phyloP scores from a whole-genome alignment of 1,140 invertebrate genomes.

The Elysia chlorotica region DNA sequence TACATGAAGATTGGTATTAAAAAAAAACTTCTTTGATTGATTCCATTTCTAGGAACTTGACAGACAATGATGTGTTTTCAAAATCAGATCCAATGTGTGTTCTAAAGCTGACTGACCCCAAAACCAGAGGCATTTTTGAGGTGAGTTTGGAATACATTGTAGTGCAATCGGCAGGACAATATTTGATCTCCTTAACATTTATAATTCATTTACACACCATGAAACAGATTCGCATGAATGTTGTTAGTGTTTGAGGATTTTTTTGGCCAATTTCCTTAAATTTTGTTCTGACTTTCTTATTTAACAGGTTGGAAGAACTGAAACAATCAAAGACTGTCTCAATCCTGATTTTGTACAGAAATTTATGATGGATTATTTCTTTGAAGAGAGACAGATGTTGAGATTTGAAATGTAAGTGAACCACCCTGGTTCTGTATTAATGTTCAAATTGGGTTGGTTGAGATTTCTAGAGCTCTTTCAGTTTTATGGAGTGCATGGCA shows the following conservation, averaged over 20 bases:
- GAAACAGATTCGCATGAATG: background rate
- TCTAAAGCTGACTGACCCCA: background rate
- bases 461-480: too few species aligned
- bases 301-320: conserved; percentile 64
- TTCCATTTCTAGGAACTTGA: conserved; percentile 1
- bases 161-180: background rate
- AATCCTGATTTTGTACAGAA: conserved; percentile 67
- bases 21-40: background rate
- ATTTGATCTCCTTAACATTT: background rate
- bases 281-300: background rate
- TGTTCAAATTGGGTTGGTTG: background rate
- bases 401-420: conserved; percentile 62
- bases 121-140: background rate
- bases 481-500: too few species aligned
- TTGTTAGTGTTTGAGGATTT: background rate
- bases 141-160: background rate
- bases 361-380: conserved; percentile 66
- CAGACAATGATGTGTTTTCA: conserved; percentile 13
- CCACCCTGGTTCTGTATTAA: background rate
- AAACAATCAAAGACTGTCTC: conserved; percentile 65
- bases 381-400: conserved; percentile 66
- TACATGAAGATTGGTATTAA: background rate
- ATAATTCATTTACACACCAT: background rate
- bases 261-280: background rate
- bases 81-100: conserved; percentile 22